phyloP scores from a whole-genome alignment of 2,888 invertebrate species.

The Drosophila sordidapex region DNA sequence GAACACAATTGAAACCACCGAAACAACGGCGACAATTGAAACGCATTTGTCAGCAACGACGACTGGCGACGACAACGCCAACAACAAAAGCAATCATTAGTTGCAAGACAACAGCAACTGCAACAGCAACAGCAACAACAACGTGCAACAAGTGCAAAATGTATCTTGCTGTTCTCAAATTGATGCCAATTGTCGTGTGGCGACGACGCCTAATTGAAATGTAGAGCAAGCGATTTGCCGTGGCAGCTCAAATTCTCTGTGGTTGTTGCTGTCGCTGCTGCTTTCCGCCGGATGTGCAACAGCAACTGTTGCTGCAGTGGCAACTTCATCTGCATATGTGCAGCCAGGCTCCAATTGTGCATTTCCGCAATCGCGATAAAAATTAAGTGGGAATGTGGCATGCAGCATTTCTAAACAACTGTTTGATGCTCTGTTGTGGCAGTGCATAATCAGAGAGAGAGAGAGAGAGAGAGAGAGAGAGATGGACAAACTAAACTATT shows the following conservation, averaged over 20 bases:
- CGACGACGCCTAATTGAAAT: slow-evolving; percentile 71
- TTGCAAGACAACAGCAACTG: slow-evolving; percentile 17
- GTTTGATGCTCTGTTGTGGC: neutral
- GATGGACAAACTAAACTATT: no score
- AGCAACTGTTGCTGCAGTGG: slow-evolving; percentile 23
- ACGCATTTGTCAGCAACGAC: slow-evolving; percentile 70
- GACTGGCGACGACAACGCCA: slow-evolving; percentile 5
- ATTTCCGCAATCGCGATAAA: slow-evolving; percentile 36
- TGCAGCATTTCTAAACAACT: neutral
- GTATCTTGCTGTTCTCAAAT: slow-evolving; percentile 64
- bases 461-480: neutral
- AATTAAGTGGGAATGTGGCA: neutral
- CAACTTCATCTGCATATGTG: slow-evolving; percentile 58
- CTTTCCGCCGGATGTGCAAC: slow-evolving; percentile 58
- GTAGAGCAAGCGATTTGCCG: slow-evolving; percentile 62
- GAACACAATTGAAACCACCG: slow-evolving; percentile 51
- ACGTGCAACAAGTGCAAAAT: slow-evolving; percentile 33
- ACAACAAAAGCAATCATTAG: slow-evolving; percentile 63
- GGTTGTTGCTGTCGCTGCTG: neutral
- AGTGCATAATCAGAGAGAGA: neutral
- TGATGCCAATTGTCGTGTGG: slow-evolving; percentile 69
- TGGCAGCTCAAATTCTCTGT: slow-evolving; percentile 1
- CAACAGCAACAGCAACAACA: slow-evolving; percentile 18
- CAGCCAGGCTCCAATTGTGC: slow-evolving; percentile 42
- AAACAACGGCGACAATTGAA: slow-evolving; percentile 71